These are phyloP conservation scores for Darevskia mixta DNA, from an alignment of 2,797 vertebrate genomes.

Conservation along the genomic window DNA sequence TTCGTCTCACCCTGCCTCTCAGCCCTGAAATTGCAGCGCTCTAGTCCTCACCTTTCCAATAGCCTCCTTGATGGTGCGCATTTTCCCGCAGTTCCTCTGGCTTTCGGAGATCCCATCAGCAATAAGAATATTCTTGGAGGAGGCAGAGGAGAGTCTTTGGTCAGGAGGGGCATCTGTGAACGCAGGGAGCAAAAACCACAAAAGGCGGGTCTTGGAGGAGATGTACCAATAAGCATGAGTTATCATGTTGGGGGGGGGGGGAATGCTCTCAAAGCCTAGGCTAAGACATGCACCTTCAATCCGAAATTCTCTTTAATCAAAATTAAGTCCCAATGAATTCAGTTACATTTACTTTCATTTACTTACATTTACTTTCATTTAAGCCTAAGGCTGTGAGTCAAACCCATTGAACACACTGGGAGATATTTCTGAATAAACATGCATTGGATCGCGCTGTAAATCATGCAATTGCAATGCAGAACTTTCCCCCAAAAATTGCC, in stretches of 20 bases:
- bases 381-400: background rate
- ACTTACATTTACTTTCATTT: conserved; percentile 12
- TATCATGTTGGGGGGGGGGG: background rate
- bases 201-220: background rate
- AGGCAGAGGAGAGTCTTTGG: conserved; percentile 28
- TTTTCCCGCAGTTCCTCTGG: conserved; percentile 49
- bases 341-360: background rate
- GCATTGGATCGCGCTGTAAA: background rate
- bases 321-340: conserved; percentile 4
- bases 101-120: conserved; percentile 46
- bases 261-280: background rate
- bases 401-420: background rate
- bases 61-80: conserved; percentile 72
- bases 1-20: background rate
- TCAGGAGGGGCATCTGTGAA: conserved; percentile 73
- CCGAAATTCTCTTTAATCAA: background rate
- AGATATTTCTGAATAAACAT: background rate
- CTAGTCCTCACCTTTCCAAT: conserved; percentile 75
- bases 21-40: background rate
- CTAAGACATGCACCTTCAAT: background rate
- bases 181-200: conserved; percentile 1
- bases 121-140: conserved; percentile 51
- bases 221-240: background rate
- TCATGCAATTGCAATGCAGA: background rate
- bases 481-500: background rate